Evolutionary conservation across 2,888 invertebrate genomes (phyloP).

Genomic region (Leucozona laternaria): DNA sequence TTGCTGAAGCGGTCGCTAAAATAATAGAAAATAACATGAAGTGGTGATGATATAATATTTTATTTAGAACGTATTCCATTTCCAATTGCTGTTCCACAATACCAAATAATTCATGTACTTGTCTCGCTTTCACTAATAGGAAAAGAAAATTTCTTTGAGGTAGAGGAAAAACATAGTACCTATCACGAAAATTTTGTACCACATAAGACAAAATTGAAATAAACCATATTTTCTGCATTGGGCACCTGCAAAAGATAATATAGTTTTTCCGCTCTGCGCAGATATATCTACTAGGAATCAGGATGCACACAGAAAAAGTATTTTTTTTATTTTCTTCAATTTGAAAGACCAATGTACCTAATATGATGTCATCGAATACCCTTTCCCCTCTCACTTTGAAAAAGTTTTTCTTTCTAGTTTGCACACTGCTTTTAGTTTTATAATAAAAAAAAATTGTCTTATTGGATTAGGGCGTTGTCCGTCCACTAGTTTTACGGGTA

Average conservation of each 20-base stretch:
- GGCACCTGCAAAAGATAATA: neutral
- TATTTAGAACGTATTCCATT: constrained; percentile 39
- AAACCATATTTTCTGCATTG: neutral
- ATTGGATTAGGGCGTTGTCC: constrained; percentile 68
- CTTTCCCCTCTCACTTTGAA: constrained; percentile 4
- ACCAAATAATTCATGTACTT: neutral
- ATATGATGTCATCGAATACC: constrained; percentile 61
- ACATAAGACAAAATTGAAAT: neutral
- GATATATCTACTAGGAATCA: constrained; percentile 1
- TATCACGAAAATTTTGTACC: neutral
- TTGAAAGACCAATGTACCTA: constrained; percentile 31
- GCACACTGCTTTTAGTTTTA: constrained; percentile 17
- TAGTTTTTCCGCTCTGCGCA: neutral
- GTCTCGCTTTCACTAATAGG: constrained; percentile 18
- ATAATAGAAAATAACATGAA: constrained; percentile 21
- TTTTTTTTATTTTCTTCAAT: neutral
- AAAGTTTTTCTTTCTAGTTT: constrained; percentile 30
- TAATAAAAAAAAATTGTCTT: constrained; percentile 1
- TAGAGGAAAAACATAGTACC: neutral
- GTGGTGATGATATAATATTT: constrained; percentile 66
- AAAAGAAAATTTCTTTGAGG: neutral
- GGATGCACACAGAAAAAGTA: constrained; percentile 13
- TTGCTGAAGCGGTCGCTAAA: neutral
- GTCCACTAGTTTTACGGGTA: neutral
- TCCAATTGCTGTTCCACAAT: constrained; percentile 12